Evolutionary conservation across 2,888 invertebrate genomes (phyloP).

Genomic region (Colostygia pectinataria): DNA sequence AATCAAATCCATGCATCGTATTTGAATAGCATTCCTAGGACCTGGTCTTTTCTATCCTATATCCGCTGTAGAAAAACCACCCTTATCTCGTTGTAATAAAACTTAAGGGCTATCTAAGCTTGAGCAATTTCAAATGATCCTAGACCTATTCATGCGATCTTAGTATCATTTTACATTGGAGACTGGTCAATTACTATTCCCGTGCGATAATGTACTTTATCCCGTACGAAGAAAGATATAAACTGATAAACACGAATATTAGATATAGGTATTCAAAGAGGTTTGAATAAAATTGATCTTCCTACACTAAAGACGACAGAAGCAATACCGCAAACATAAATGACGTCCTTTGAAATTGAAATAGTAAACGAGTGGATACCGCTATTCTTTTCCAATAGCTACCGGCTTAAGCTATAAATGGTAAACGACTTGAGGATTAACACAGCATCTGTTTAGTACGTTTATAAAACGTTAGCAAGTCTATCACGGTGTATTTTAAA

Average conservation of each 20-base stretch:
- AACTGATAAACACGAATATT: not conserved
- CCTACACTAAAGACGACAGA: conserved; percentile 20
- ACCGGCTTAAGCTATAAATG: not conserved
- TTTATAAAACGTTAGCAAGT: too few species aligned
- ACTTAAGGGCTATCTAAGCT: conserved; percentile 4
- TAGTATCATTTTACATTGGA: conserved; percentile 38
- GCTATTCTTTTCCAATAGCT: conserved; percentile 3
- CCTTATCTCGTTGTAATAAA: conserved; percentile 26
- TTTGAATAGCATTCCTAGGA: conserved; percentile 34
- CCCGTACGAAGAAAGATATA: conserved; percentile 1
- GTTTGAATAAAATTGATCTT: conserved; percentile 22
- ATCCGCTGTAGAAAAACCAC: conserved; percentile 20
- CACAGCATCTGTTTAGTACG: too few species aligned
- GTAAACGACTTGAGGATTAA: not conserved
- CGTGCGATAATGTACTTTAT: conserved; percentile 27
- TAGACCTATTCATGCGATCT: conserved; percentile 31
- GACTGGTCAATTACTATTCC: conserved; percentile 31
- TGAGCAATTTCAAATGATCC: conserved; percentile 16
- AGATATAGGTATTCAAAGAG: conserved; percentile 13
- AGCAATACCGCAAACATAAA: conserved; percentile 5
- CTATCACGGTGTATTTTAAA: too few species aligned
- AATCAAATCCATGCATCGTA: conserved; percentile 18
- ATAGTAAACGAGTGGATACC: not conserved
- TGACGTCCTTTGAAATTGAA: conserved; percentile 1
- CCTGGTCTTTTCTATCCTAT: conserved; percentile 14